Evolutionary conservation across 2,113 vertebrate species (phyloP).

Genomic region (Platichthys flesus): DNA sequence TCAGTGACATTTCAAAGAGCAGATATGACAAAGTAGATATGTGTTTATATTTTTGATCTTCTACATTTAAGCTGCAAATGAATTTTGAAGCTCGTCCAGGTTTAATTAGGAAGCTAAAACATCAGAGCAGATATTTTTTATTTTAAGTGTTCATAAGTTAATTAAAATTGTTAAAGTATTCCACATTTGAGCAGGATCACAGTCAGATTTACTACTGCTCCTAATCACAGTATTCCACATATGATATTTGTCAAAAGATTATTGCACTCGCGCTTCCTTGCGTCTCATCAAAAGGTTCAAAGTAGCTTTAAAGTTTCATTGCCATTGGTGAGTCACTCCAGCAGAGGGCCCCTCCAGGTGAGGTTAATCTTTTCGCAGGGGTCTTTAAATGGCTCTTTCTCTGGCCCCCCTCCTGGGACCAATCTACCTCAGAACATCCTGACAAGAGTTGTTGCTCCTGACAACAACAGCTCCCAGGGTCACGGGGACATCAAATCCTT

Average conservation of each 20-base stretch:
- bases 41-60: slow-evolving; percentile 13
- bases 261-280: background rate
- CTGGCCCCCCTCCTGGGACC: background rate
- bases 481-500: background rate
- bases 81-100: background rate
- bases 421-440: slow-evolving; percentile 8
- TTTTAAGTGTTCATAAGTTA: background rate
- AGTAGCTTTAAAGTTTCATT: slow-evolving; percentile 25
- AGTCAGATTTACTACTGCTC: background rate
- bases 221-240: slow-evolving; percentile 26
- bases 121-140: background rate
- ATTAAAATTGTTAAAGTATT: background rate
- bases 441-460: background rate
- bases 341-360: slow-evolving; percentile 4
- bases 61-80: background rate
- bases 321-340: slow-evolving; percentile 31
- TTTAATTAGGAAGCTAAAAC: slow-evolving; percentile 9
- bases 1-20: slow-evolving; percentile 4
- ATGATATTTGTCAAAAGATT: slow-evolving; percentile 36
- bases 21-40: slow-evolving; percentile 5
- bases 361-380: slow-evolving; percentile 1
- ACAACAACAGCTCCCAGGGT: background rate
- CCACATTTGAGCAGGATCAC: background rate
- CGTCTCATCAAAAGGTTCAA: slow-evolving; percentile 2
- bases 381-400: slow-evolving; percentile 8